phyloP scores from a whole-genome alignment of 2,113 vertebrate species.

The Caloenas nicobarica region DNA sequence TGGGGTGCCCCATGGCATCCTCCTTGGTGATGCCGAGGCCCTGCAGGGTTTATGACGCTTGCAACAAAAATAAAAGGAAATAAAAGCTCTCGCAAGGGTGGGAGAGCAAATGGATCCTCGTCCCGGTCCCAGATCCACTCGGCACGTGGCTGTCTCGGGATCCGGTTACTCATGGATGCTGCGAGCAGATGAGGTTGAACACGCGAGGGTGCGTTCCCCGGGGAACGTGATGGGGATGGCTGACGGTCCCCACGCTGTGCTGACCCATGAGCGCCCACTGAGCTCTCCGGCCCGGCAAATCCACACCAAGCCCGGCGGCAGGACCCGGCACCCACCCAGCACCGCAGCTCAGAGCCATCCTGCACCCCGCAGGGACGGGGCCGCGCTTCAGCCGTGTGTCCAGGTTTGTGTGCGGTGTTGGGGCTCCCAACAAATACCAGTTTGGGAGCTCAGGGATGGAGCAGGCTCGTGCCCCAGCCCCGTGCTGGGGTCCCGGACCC shows the following conservation, averaged over 20 bases:
- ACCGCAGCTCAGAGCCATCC: rapidly evolving
- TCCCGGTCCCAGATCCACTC: not conserved
- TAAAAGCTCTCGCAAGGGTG: not conserved
- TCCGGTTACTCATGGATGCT: not conserved
- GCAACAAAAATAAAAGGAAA: not conserved
- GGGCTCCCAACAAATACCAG: not conserved
- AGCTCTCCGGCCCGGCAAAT: not conserved
- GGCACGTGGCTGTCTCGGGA: rapidly evolving
- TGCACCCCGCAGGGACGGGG: not conserved
- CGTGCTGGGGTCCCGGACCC: rapidly evolving
- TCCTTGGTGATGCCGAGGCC: not conserved
- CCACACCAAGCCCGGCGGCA: not conserved
- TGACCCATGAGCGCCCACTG: rapidly evolving
- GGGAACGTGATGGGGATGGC: not conserved
- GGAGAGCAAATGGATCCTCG: not conserved
- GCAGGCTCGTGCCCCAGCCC: not conserved
- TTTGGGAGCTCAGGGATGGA: rapidly evolving
- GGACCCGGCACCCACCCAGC: not conserved
- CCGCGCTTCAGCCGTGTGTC: not conserved
- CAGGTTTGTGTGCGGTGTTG: rapidly evolving
- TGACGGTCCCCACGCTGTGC: rapidly evolving
- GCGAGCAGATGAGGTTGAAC: not conserved
- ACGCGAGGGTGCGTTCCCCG: not conserved
- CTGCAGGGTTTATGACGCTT: not conserved
- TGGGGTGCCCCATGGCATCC: not conserved